Evolutionary conservation across 2,888 invertebrate genomes (phyloP).

Genomic region (Hirtodrosophila histrioides): DNA sequence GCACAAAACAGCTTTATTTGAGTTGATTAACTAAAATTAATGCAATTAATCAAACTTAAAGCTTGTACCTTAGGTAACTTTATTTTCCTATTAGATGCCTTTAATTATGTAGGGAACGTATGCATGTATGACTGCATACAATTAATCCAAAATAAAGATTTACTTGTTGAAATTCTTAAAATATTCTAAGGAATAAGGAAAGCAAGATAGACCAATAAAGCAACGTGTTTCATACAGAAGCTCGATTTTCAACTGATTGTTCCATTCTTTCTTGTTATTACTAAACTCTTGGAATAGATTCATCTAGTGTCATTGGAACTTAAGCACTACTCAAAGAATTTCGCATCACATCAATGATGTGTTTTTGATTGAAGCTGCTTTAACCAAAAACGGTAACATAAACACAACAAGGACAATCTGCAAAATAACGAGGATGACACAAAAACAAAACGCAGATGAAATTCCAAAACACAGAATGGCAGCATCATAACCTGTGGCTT

Average conservation of each 20-base stretch:
- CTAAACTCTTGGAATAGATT: background rate
- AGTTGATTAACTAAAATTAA: no score
- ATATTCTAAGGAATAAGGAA: no score
- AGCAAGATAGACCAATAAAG: no score
- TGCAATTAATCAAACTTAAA: no score
- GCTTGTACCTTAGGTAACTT: no score
- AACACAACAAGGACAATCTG: conserved; percentile 61
- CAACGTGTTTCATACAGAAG: no score
- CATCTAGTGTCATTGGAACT: conserved; percentile 11
- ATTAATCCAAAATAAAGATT: conserved; percentile 2
- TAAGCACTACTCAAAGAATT: conserved; percentile 24
- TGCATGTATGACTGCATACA: conserved; percentile 4
- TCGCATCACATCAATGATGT: conserved; percentile 58
- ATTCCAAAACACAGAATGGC: conserved; percentile 45
- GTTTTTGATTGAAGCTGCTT: conserved; percentile 74
- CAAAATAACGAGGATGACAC: conserved; percentile 68
- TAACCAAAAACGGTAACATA: conserved; percentile 15
- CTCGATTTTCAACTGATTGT: no score
- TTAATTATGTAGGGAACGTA: no score
- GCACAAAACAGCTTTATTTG: no score
- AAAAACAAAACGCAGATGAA: conserved; percentile 62
- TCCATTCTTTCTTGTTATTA: no score
- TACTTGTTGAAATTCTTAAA: no score
- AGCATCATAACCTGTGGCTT: conserved; percentile 76
- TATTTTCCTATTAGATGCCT: no score